A percentile compares a stretch with the other conserved stretches of the same genome.
Evolutionary conservation across 2,113 vertebrate genomes (phyloP).

Genomic region (Limnothrissa miodon): DNA sequence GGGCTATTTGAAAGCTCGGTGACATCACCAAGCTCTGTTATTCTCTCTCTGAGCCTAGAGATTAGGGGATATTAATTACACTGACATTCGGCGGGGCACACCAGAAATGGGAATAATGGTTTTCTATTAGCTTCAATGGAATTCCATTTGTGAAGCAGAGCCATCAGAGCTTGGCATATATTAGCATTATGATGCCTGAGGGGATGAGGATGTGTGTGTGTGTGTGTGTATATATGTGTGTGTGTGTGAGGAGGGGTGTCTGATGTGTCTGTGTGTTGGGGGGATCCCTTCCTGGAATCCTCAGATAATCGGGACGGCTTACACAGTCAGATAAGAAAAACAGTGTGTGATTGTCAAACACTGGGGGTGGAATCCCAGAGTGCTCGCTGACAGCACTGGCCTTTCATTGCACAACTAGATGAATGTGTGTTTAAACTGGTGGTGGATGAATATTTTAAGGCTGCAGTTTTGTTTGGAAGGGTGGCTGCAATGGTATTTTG

Average conservation of each 20-base stretch:
- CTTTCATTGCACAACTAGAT: background rate
- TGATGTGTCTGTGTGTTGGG: too few relatives aligned
- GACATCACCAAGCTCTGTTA: background rate
- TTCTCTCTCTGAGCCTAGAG: background rate
- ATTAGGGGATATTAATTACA: conserved; percentile 17
- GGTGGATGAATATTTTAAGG: conserved; percentile 34
- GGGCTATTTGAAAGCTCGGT: background rate
- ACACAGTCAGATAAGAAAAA: conserved; percentile 16
- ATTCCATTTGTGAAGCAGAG: conserved; percentile 12
- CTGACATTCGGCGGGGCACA: background rate
- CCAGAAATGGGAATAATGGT: conserved; percentile 16
- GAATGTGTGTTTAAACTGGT: conserved; percentile 5
- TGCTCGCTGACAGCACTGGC: conserved; percentile 12
- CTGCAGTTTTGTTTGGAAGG: conserved; percentile 27
- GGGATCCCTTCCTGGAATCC: background rate
- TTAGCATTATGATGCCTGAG: background rate
- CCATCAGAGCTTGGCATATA: conserved; percentile 10
- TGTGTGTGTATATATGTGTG: background rate
- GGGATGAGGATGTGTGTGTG: background rate
- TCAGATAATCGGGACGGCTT: background rate
- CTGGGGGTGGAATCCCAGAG: background rate
- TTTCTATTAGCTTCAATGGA: conserved; percentile 5
- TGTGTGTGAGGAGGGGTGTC: background rate
- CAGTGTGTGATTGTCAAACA: conserved; percentile 9
- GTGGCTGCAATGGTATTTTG: conserved; percentile 8